These are phyloP conservation scores for Corythaeola cristata DNA, from an alignment of 2,113 vertebrate species.

Conservation along the genomic window DNA sequence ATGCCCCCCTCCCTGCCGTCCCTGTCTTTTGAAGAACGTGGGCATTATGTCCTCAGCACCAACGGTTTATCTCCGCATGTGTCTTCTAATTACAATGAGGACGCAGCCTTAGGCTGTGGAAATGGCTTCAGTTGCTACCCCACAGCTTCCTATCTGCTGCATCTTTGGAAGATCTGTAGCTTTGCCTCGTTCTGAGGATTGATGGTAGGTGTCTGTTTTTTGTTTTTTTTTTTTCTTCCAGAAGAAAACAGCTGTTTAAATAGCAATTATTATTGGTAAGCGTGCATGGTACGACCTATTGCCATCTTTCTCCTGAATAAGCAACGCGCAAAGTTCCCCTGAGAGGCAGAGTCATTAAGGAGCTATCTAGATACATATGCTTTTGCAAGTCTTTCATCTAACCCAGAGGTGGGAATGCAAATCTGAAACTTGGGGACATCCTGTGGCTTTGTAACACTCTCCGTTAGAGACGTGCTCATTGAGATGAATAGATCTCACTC, in stretches of 20 bases:
- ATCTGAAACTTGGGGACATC: conserved; percentile 31
- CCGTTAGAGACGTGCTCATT: conserved; percentile 23
- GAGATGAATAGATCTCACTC: conserved; percentile 41
- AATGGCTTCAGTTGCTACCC: neutral
- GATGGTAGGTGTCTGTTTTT: neutral
- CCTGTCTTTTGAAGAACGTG: neutral
- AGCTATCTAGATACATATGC: conserved; percentile 11
- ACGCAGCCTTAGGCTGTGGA: neutral
- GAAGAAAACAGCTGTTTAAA: neutral
- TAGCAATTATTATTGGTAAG: neutral
- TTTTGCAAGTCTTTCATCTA: conserved; percentile 57
- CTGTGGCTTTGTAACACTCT: conserved; percentile 28
- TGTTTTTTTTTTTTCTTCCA: neutral
- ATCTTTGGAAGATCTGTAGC: neutral
- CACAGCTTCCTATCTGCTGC: neutral
- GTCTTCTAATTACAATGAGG: neutral
- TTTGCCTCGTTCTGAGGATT: neutral
- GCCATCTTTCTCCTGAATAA: conserved; percentile 31
- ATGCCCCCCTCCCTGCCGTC: neutral
- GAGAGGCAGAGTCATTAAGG: conserved; percentile 45
- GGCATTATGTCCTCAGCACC: neutral
- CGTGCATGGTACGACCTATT: neutral
- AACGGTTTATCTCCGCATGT: neutral
- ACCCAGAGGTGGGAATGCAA: conserved; percentile 48
- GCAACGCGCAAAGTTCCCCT: conserved; percentile 6